Conservation (phyloP, 1,140 invertebrate genomes). For the Apis cerana region DNA sequence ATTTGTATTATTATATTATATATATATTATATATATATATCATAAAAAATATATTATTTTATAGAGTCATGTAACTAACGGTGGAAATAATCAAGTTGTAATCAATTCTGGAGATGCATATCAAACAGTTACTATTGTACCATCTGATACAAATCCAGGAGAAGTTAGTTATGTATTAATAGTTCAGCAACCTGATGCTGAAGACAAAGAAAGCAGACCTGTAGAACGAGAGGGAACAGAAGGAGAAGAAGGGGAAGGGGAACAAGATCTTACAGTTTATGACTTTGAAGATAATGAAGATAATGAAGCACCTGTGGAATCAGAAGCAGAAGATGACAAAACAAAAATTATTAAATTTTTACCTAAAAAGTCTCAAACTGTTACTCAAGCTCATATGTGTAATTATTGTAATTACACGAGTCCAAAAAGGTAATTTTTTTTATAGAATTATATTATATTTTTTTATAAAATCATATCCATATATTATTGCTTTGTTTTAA, state of each 20-base stretch:
- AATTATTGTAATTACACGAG: slow-evolving; percentile 95
- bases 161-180: slow-evolving; percentile 95
- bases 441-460: not conserved
- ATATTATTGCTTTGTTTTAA: slow-evolving; percentile 12
- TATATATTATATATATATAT: no score
- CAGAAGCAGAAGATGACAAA: slow-evolving; percentile 87
- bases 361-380: slow-evolving; percentile 87
- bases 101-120: slow-evolving; percentile 85
- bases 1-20: no score
- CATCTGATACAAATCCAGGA: slow-evolving; percentile 89
- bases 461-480: not conserved
- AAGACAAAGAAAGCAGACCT: slow-evolving; percentile 81
- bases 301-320: slow-evolving; percentile 82
- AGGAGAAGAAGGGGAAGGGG: slow-evolving; percentile 83
- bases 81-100: slow-evolving; percentile 79
- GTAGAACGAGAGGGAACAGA: slow-evolving; percentile 82
- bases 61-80: slow-evolving; percentile 69
- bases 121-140: slow-evolving; percentile 93
- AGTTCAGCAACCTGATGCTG: slow-evolving; percentile 87
- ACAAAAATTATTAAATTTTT: slow-evolving; percentile 86
- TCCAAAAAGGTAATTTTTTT: slow-evolving; percentile 85
- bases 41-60: not conserved
- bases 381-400: slow-evolving; percentile 90
- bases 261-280: slow-evolving; percentile 85
- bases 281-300: slow-evolving; percentile 86